A percentile compares a stretch with the other conserved stretches of the same genome.
phyloP scores from a whole-genome alignment of 2,888 invertebrate genomes.

The Acronicta alni region DNA sequence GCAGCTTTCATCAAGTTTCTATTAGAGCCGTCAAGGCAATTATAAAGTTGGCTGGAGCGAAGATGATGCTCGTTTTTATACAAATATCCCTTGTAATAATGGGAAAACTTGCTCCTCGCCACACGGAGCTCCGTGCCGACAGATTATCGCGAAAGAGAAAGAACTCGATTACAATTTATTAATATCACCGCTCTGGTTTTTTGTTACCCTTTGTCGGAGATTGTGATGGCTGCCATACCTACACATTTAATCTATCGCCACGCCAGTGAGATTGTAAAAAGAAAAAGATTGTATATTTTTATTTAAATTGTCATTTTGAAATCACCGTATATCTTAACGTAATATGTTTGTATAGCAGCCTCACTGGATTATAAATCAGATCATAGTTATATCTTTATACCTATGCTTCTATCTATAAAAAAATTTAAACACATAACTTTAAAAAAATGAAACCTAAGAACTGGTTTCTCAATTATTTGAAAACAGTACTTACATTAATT shows the following conservation, averaged over 20 bases:
- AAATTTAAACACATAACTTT: too few species aligned
- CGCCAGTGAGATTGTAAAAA: not conserved
- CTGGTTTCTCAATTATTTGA: too few species aligned
- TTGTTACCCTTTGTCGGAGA: slow-evolving; percentile 39
- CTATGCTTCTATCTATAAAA: too few species aligned
- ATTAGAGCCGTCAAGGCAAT: slow-evolving; percentile 87
- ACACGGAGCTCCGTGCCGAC: slow-evolving; percentile 71
- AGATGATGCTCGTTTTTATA: slow-evolving; percentile 82
- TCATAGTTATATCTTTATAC: too few species aligned
- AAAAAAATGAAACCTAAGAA: too few species aligned
- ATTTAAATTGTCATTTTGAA: too few species aligned
- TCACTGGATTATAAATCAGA: too few species aligned
- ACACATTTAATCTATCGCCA: slow-evolving; percentile 6
- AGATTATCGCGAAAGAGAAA: slow-evolving; percentile 81
- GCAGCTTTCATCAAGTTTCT: slow-evolving; percentile 87
- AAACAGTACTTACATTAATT: too few species aligned
- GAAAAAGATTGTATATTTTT: not conserved
- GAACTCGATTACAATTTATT: slow-evolving; percentile 70
- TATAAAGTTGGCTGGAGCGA: slow-evolving; percentile 81
- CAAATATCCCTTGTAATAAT: slow-evolving; percentile 85
- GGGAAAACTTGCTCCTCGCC: slow-evolving; percentile 83
- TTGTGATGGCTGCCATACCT: slow-evolving; percentile 11
- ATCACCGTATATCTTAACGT: too few species aligned
- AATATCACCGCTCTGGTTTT: slow-evolving; percentile 55
- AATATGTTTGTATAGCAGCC: too few species aligned